Base-by-base conservation (phyloP, 2,113 vertebrate species). In the Larimichthys crocea region DNA sequence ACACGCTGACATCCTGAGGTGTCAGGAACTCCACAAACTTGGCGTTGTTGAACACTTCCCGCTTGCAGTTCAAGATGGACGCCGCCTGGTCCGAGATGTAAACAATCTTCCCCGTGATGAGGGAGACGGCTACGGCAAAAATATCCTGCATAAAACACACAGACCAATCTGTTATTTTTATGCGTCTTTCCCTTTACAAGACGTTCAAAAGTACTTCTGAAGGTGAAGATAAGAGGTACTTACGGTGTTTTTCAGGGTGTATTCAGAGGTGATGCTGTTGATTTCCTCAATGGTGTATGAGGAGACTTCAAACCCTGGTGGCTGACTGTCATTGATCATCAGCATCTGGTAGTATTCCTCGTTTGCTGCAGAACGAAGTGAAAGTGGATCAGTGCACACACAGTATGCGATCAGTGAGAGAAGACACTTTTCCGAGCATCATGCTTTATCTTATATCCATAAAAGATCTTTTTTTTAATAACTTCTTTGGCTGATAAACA, bases 1-100 rank as follows among this genome's bases (percentile, higher is more conserved):
- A 99, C 82, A 98, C 95, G 9, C 97, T 96, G 79, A 99, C 96
- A 3, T 99, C 98, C 50, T 98, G 98, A 1, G 98, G 98, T 0
- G 96, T 96, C 86, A 99, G 81, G 79, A 99, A 96, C 93, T 99
- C 98, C 94, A 98, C 97, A 67, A 99, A 99, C 89, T 97, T 99
- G 91, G 96, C 94, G 0, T 97, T 95, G 35, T 94, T 94, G 75
- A 99, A 97, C 80, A 95, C 89, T 0, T 97, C 95, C 2, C 69
- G 94, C 83, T 96, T 97, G 88, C 97, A 98, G 90, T 90, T 96
- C 26, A 99, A 93, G 83, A 98, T 96, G 86, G 96, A 95, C 0
- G 96, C 83, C 0, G 96, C 97, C 89, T 99, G 98, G 84, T 97
- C 95, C 2, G 97, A 99, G 91, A 99, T 96, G 94, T 98, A 99